Percentiles rank a stretch among this genome's conserved stretches.
Evolutionary conservation across 2,797 vertebrate species (phyloP).

Genomic region (Lerista edwardsae): DNA sequence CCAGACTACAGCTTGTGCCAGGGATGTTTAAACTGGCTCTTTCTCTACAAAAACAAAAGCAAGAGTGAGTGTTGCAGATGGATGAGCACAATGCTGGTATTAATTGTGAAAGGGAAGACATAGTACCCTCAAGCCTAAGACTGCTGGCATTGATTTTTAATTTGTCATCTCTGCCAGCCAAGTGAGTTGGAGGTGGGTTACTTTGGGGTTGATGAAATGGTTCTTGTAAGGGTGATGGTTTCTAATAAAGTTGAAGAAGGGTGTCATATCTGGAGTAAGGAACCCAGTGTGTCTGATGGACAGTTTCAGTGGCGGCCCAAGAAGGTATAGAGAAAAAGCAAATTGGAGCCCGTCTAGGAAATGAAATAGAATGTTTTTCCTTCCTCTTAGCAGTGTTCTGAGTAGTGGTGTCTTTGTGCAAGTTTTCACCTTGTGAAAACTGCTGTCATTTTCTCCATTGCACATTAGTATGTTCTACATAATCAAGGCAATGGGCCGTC

Average conservation of each 20-base stretch:
- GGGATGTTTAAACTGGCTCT: not conserved
- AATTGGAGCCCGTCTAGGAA: not conserved
- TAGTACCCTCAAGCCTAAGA: slow-evolving; percentile 29
- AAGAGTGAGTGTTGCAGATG: not conserved
- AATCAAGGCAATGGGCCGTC: no score
- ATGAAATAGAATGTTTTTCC: slow-evolving; percentile 4
- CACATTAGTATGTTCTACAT: not conserved
- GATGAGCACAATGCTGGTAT: slow-evolving; percentile 29
- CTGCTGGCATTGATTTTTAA: slow-evolving; percentile 2
- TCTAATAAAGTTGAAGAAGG: not conserved
- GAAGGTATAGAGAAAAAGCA: not conserved
- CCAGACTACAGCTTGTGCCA: not conserved
- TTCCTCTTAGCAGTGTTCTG: not conserved
- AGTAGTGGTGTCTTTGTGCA: not conserved
- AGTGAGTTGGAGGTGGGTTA: not conserved
- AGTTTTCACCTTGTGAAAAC: not conserved
- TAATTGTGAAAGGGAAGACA: slow-evolving; percentile 19
- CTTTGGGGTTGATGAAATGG: not conserved
- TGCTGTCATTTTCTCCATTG: not conserved
- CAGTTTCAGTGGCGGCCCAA: not conserved
- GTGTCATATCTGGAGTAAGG: not conserved
- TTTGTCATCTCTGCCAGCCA: slow-evolving; percentile 5
- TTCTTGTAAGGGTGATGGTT: not conserved
- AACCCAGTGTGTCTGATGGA: not conserved
- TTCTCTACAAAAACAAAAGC: not conserved